These are phyloP conservation scores for Hemicordylus capensis DNA, from an alignment of 2,113 vertebrate species.

Conservation along the genomic window DNA sequence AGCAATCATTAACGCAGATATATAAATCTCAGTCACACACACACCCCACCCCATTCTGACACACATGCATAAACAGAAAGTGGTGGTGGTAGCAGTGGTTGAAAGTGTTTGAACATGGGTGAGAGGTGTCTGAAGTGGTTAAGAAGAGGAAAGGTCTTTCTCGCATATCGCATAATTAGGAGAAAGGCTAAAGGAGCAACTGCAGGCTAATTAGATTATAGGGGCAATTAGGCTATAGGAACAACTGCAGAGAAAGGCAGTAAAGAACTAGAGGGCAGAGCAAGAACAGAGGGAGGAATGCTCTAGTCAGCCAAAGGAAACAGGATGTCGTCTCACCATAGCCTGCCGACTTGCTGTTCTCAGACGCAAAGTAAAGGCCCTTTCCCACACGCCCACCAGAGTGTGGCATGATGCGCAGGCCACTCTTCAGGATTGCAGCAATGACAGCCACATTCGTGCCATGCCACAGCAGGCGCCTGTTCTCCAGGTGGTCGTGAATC, in stretches of 20 bases:
- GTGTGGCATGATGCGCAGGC: constrained; percentile 93
- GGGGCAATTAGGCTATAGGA: neutral
- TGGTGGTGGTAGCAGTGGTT: neutral
- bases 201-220: too few relatives aligned
- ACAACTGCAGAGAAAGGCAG: neutral
- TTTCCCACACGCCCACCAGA: constrained; percentile 86
- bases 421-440: constrained; percentile 88
- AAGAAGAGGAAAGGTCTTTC: neutral
- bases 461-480: constrained; percentile 90
- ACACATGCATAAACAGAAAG: neutral
- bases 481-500: constrained; percentile 76
- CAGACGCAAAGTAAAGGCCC: constrained; percentile 92
- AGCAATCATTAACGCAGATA: neutral
- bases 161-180: neutral
- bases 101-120: neutral
- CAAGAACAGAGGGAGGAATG: neutral
- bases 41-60: neutral
- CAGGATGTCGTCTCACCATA: constrained; percentile 78
- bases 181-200: neutral
- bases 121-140: neutral
- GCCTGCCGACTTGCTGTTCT: constrained; percentile 86
- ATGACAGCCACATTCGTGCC: constrained; percentile 90
- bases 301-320: neutral
- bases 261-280: neutral
- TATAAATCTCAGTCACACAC: too few relatives aligned